These are phyloP conservation scores for Crepidodera aurea DNA, from an alignment of 2,888 invertebrate species.

Conservation along the genomic window DNA sequence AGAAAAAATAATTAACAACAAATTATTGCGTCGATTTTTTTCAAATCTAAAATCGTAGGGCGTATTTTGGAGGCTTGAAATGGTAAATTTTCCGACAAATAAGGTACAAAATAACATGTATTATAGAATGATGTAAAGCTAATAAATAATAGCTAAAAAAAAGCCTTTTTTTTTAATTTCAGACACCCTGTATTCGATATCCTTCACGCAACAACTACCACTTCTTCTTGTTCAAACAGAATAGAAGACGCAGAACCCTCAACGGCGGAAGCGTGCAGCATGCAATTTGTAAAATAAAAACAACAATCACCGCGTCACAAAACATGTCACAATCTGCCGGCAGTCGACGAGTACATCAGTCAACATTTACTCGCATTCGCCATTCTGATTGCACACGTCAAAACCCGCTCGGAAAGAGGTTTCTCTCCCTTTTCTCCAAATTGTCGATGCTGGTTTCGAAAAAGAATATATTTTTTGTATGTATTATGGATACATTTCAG, in stretches of 20 bases:
- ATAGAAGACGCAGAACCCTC: conserved; percentile 29
- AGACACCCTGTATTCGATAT: conserved; percentile 3
- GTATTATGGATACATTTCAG: too few relatives aligned
- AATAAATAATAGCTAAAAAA: too few relatives aligned
- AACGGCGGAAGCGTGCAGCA: conserved; percentile 51
- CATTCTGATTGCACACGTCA: conserved; percentile 33
- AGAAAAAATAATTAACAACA: too few relatives aligned
- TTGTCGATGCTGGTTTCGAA: neutral
- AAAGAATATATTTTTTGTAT: too few relatives aligned
- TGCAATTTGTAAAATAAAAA: conserved; percentile 54
- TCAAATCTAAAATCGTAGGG: too few relatives aligned
- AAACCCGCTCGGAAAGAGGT: conserved; percentile 16
- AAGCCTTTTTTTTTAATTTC: neutral
- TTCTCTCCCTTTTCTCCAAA: conserved; percentile 14
- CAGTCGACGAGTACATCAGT: conserved; percentile 61
- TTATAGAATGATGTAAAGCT: too few relatives aligned
- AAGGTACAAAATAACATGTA: too few relatives aligned
- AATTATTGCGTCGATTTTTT: too few relatives aligned
- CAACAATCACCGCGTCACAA: conserved; percentile 53
- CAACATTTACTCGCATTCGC: conserved; percentile 56
- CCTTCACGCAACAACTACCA: conserved; percentile 31
- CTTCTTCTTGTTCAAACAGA: conserved; percentile 22
- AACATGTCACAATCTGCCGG: conserved; percentile 55
- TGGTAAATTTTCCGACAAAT: too few relatives aligned
- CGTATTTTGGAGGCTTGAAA: too few relatives aligned